phyloP scores from a whole-genome alignment of 2,113 vertebrate genomes.

The Tragelaphus strepsiceros region DNA sequence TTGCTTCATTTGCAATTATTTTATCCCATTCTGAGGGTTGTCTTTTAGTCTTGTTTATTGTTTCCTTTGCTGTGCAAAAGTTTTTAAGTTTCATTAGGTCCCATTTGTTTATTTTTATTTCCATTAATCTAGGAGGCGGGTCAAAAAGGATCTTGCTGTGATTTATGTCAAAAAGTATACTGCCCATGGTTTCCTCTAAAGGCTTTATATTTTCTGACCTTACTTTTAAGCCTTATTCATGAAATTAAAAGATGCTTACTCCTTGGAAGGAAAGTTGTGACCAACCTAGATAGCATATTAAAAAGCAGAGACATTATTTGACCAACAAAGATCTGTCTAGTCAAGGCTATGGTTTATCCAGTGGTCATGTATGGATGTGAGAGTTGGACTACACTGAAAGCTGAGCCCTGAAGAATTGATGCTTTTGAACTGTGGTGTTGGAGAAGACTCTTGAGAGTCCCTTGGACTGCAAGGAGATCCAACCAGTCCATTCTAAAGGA shows the following conservation, averaged over 20 bases:
- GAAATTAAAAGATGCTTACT: too few species aligned
- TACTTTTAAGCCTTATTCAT: neutral
- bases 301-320: too few species aligned
- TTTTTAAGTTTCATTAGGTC: neutral
- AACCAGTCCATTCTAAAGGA: too few species aligned
- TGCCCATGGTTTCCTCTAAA: neutral
- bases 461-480: too few species aligned
- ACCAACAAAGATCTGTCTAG: too few species aligned
- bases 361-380: too few species aligned
- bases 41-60: neutral
- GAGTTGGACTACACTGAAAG: too few species aligned
- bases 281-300: too few species aligned
- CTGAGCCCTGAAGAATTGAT: rapidly evolving
- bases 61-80: neutral
- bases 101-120: neutral
- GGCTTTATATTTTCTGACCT: neutral
- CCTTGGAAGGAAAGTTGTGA: too few species aligned
- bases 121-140: neutral
- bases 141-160: neutral
- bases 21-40: neutral
- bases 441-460: too few species aligned
- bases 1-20: neutral
- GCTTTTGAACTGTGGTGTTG: too few species aligned
- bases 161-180: neutral
- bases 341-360: too few species aligned